Conservation (phyloP, 2,113 vertebrate genomes). For the Tauraco erythrolophus region DNA sequence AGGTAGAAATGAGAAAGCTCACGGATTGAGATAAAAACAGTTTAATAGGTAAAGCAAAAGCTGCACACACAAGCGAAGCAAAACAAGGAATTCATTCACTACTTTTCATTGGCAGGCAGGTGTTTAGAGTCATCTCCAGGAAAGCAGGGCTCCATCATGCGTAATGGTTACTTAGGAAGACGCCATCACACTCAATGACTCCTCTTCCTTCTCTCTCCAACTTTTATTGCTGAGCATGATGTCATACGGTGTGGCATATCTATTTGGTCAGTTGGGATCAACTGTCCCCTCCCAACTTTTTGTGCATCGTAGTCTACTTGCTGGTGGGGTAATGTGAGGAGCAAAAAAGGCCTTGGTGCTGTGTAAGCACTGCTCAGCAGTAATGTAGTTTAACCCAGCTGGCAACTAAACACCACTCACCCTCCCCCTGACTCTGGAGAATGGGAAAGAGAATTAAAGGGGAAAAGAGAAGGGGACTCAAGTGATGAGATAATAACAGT, state of each 20-base stretch:
- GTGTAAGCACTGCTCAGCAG: neutral
- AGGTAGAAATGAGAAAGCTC: neutral
- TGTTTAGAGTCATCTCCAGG: neutral
- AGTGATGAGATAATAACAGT: no score
- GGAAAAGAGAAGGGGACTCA: no score
- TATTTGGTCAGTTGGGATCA: neutral
- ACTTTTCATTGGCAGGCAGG: neutral
- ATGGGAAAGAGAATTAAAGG: no score
- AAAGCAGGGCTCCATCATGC: neutral
- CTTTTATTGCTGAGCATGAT: no score
- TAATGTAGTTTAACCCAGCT: neutral
- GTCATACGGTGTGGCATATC: neutral
- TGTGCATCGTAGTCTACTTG: neutral
- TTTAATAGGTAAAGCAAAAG: neutral
- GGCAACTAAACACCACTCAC: no score
- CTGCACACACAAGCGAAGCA: neutral
- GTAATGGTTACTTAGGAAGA: neutral
- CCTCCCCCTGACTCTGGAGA: no score
- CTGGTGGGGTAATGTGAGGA: neutral
- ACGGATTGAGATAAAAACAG: neutral
- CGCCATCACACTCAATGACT: fast-evolving
- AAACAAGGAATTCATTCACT: neutral
- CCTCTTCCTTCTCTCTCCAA: neutral
- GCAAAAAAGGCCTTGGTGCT: neutral
- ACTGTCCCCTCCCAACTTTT: neutral